These are phyloP conservation scores for Sebastes miniatus DNA, from an alignment of 2,797 vertebrate species.

Conservation along the genomic window DNA sequence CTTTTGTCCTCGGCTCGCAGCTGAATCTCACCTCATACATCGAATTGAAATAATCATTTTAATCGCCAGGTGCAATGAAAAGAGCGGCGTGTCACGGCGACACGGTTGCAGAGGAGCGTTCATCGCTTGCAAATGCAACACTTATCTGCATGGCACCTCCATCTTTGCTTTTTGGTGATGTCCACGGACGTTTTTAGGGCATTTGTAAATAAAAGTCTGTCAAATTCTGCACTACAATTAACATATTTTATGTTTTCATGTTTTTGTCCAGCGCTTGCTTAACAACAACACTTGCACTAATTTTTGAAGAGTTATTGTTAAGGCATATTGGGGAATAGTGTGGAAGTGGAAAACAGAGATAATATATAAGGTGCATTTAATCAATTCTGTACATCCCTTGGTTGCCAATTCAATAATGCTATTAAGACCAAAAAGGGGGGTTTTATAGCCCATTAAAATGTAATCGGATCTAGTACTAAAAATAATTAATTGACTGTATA, in stretches of 20 bases:
- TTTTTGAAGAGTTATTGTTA: neutral
- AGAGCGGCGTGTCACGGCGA: neutral
- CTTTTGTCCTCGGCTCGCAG: slow-evolving; percentile 2
- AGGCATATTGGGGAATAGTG: neutral
- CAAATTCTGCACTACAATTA: no score
- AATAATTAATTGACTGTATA: neutral
- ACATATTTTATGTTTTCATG: no score
- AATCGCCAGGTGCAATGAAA: slow-evolving; percentile 1
- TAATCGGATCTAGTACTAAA: slow-evolving; percentile 7
- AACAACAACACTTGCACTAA: neutral
- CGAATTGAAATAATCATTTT: slow-evolving; percentile 9
- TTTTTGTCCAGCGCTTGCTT: neutral
- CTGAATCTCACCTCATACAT: neutral
- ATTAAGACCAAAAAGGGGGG: neutral
- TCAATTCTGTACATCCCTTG: neutral
- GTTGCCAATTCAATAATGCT: neutral
- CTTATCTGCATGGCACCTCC: neutral
- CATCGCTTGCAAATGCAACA: neutral
- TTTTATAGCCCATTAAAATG: neutral
- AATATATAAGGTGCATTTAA: neutral
- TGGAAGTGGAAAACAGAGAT: neutral
- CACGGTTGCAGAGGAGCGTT: neutral
- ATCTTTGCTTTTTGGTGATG: neutral
- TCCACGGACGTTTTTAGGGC: neutral
- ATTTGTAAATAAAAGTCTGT: neutral